These are phyloP conservation scores for Xiphias gladius DNA, from an alignment of 2,113 vertebrate species.

Conservation along the genomic window DNA sequence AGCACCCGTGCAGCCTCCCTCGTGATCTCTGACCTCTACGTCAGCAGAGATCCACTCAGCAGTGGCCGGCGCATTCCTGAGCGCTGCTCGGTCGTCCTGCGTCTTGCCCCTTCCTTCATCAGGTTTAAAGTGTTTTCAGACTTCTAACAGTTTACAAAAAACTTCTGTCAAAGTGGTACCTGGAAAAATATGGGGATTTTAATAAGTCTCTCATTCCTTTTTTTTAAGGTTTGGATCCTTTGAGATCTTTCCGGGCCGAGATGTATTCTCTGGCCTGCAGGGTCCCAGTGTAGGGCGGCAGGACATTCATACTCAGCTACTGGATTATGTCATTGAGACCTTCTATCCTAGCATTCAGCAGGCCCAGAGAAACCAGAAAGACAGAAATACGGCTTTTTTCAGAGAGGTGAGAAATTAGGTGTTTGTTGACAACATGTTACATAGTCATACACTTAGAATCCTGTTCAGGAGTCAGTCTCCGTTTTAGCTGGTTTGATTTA, in stretches of 20 bases:
- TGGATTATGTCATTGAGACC: constrained; percentile 90
- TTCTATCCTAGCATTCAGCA: constrained; percentile 92
- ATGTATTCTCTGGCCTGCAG: constrained; percentile 89
- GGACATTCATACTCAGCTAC: constrained; percentile 90
- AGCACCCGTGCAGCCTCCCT: constrained; percentile 89
- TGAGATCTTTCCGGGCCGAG: constrained; percentile 91
- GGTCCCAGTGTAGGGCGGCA: constrained; percentile 89
- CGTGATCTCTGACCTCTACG: constrained; percentile 87
- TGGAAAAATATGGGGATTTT: no score
- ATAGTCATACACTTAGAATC: no score
- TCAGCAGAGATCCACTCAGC: constrained; percentile 87
- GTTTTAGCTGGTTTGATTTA: background rate
- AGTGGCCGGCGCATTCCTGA: constrained; percentile 87
- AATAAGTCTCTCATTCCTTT: background rate
- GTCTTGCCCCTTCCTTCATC: constrained; percentile 55
- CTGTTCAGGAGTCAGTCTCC: background rate
- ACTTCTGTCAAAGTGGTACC: background rate
- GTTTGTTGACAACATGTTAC: background rate
- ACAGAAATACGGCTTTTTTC: constrained; percentile 90
- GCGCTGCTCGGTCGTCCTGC: constrained; percentile 88
- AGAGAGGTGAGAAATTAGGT: constrained; percentile 85
- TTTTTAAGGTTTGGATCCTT: constrained; percentile 92
- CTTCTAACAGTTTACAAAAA: background rate
- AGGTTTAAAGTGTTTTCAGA: constrained; percentile 20
- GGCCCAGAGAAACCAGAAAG: constrained; percentile 73